Base-by-base conservation (phyloP, 1,140 invertebrate species). In the Nylanderia fulva region DNA sequence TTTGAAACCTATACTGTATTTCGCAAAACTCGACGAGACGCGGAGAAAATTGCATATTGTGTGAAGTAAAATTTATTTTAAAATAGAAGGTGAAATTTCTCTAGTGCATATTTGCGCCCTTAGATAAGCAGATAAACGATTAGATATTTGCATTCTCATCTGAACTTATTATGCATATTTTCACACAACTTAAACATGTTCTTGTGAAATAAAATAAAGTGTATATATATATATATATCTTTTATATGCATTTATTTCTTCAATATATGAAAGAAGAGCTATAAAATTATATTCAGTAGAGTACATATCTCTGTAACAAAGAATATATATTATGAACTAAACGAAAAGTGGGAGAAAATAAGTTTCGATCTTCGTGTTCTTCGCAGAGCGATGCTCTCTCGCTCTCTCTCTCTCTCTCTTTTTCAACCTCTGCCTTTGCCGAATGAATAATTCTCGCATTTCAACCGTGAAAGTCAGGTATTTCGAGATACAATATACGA, bases 391-490 rank as follows among this genome's bases (percentile, higher is more conserved):
- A 58, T 42, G 36, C n/a, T n/a, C n/a, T n/a, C n/a, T n/a, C n/a
- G n/a, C n/a, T n/a, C n/a, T n/a, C n/a, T n/a, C n/a, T n/a, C n/a
- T n/a, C n/a, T n/a, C n/a, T n/a, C n/a, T n/a, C n/a, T n/a, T n/a
- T n/a, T 54, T 18, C 24, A 39, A 15, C 27, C 21, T 18, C 33
- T 15, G 56, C 24, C 63, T 68, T 9, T 29, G 42, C 29, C 75
- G 75, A 52, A 66, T 79, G 61, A 79, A 79, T 79, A 79, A 79
- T 79, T 79, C 75, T 68, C 13, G 42, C 15, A 54, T 54, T 54
- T 36, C 36, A 79, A 15, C 29, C 61, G 61, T 79, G 48, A 66
- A 48, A 79, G 39, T 79, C 75, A 24, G 27, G 52, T 42, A 66
- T 52, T 48, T 48, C 75, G 61, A 29, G 75, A 36, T 75, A 21